These are phyloP conservation scores for Malurus leucopterus DNA, from an alignment of 2,797 vertebrate genomes.

Conservation along the genomic window DNA sequence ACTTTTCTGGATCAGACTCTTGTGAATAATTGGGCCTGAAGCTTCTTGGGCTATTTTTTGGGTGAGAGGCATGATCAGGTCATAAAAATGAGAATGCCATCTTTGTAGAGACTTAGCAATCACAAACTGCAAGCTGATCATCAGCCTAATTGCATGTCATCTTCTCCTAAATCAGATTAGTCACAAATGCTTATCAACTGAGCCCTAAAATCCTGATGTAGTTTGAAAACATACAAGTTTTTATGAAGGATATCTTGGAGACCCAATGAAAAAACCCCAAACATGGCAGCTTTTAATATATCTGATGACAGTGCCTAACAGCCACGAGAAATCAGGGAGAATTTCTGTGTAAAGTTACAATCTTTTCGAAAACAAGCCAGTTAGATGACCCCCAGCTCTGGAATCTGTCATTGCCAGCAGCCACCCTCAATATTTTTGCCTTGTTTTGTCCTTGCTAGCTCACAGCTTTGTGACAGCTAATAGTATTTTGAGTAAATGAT, in stretches of 20 bases:
- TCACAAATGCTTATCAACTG: constrained; percentile 37
- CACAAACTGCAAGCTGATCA: constrained; percentile 14
- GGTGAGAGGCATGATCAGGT: neutral
- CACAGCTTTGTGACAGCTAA: neutral
- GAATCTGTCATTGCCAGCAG: neutral
- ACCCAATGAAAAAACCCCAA: neutral
- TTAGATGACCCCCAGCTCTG: neutral
- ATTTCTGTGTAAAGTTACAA: neutral
- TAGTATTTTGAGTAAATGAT: neutral
- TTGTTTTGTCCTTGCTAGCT: neutral
- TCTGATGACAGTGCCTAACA: neutral
- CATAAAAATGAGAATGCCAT: constrained; percentile 10
- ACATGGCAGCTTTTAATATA: neutral
- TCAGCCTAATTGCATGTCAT: constrained; percentile 11
- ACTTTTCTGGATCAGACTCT: constrained; percentile 11
- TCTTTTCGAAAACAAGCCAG: neutral
- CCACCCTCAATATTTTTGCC: neutral
- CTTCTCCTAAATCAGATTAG: constrained; percentile 49
- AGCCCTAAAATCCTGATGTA: neutral
- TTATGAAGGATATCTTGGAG: neutral
- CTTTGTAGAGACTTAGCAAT: neutral
- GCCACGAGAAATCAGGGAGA: neutral
- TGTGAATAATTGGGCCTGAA: neutral
- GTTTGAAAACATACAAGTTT: constrained; percentile 11
- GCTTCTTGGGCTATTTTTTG: neutral